Base-by-base conservation (phyloP, 2,113 vertebrate genomes). In the Pachyramphus minor region DNA sequence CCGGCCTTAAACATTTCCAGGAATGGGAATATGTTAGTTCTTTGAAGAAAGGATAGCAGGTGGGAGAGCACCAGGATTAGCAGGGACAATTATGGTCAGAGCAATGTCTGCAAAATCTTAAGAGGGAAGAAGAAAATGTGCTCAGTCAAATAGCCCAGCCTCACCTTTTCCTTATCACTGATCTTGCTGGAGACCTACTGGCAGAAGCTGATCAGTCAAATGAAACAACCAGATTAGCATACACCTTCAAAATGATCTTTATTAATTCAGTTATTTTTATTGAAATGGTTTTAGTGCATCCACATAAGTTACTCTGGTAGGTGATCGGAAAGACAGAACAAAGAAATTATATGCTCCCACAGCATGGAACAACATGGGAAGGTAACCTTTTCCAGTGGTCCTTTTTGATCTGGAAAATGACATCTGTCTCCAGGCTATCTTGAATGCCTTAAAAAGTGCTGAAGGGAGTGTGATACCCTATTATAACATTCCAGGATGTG, bases 311-410 rank as follows among this genome's bases (percentile, higher is more conserved):
- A n/a, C 18, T 77, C 45, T 71, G 16, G 30, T 39, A 85, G 16
- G 14, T 77, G 47, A 37, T 22, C 71, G 68, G 15, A 80, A 76
- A 8, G 5, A 64, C 8, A 69, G 37, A 73, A 41, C 19, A 63
- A 87, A 71, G 18, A 87, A 67, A 64, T 33, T 1, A 4, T 22
- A 12, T 5, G 25, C 2, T 87, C 25, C 30, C 11, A 9, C 24
- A 44, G 41, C 41, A 23, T 42, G 24, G 12, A 78, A 21, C 0
- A 1, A 33, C 1, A 1, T 12, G 6, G 39, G 4, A 19, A 50
- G 5, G 45, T 60, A 59, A 76, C 18, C 0, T 41, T 85, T 83
- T 77, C 67, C 23, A 21, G 21, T 53, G 42, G 11, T 71, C 21
- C 11, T 27, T 62, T 53, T 72, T 67, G 31, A 62, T 42, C 50